Evolutionary conservation across 2,113 vertebrate genomes (phyloP), one percentile per base, ranked within the genome.

Genomic region (Neoarius graeffei): DNA sequence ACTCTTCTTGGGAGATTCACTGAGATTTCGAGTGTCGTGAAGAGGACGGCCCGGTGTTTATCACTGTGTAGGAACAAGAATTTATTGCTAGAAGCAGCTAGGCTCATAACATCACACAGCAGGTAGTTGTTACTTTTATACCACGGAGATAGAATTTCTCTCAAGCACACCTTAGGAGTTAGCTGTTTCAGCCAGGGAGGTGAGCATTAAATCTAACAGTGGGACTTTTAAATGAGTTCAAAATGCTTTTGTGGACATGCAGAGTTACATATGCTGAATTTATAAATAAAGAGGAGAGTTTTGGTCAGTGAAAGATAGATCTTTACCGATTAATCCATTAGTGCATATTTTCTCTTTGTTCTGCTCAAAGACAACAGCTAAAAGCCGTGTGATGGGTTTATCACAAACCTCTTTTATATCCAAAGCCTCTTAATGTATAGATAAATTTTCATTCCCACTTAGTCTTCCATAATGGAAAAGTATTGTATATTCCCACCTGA

Each of bases 1-100:
- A 74, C 76, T 87, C 48, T 89, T 87, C 64, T 82, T 73, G 13
- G 30, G 57, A 69, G 69, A 86, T 86, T 86, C 67, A 60, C 20
- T 30, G 59, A 25, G 71, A 79, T 86, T 71, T 52, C 20, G 19
- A 83, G 52, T 83, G 81, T 82, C 67, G 30, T 42, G 56, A 84
- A 57, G 66, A 76, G 50, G 48, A 86, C 8, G 56, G 66, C 57
- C 71, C 1, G 35, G 5, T 64, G 57, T 87, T 89, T 87, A 82
- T 87, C 19, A 30, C 83, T 76, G 67, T 7, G 30, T 52, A 67
- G 52, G 42, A 85, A 74, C 73, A 59, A 87, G 60, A 50, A 82
- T 85, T 82, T 77, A 85, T 77, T 35, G 57, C n/a, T 8, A 7
- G 25, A 73, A 79, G 81, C 7, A 57, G n/a, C 67, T 27, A 27